Conservation (phyloP, 2,113 vertebrate genomes). For the Salvelinus fontinalis region DNA sequence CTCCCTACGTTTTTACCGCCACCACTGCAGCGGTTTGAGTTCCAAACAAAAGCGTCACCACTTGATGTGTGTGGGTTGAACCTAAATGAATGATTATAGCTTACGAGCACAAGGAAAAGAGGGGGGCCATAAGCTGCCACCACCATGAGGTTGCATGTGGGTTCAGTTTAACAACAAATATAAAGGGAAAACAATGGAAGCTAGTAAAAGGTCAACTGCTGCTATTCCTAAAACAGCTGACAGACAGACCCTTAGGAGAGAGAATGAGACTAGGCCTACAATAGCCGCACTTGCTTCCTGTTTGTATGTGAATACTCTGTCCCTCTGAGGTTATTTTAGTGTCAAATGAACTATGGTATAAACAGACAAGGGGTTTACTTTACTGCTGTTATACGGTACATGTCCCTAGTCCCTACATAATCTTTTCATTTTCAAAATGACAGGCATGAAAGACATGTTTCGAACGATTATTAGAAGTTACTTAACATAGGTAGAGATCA, state of each 20-base stretch:
- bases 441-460: background rate
- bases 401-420: background rate
- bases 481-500: background rate
- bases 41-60: background rate
- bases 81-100: background rate
- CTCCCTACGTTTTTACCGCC: background rate
- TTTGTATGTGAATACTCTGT: background rate
- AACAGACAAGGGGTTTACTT: background rate
- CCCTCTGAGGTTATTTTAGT: no score
- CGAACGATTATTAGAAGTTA: no score
- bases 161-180: background rate
- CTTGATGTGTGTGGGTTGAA: background rate
- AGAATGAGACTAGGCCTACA: background rate
- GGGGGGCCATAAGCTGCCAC: background rate
- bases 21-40: background rate
- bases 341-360: background rate
- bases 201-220: background rate
- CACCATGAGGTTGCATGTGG: background rate
- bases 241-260: background rate
- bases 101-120: background rate
- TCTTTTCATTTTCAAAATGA: background rate
- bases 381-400: background rate
- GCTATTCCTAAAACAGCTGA: conserved; percentile 5
- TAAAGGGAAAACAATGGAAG: background rate
- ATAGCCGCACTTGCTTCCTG: background rate